Base-by-base conservation (phyloP, 2,113 vertebrate genomes). In the Corydoras sp. region DNA sequence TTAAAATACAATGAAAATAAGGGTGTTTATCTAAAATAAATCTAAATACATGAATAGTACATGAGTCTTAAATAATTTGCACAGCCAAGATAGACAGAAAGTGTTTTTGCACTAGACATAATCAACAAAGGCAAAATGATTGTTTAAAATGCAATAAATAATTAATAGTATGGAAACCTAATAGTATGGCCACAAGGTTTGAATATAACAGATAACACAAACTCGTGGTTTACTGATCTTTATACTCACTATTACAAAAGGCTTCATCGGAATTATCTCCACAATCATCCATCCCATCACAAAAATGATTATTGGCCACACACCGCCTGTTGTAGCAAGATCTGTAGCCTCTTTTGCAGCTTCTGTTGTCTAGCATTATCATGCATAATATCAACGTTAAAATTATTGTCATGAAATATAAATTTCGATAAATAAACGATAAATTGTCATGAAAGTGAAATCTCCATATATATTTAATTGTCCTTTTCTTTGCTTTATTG, bases 191-290 rank as follows among this genome's bases (percentile, higher is more conserved):
- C 35, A 43, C 35, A 43, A 1, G 18, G 18, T 24, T 43, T 43
- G 35, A 43, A 43, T 2, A 43, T 43, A 43, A 43, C 35, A 43
- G 35, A 43, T 43, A 8, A 43, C 4, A 43, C 35, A n/a, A n/a
- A 56, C 6, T 7, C n/a, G 5, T 15, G 54, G 13, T 56, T 14
- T 56, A 56, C 14, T n/a, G 15, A 56, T 56, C 11, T 24, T 58
- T 54, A 10, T 75, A 90, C 82, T 93, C 88, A 98, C 97, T 94
- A 92, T 91, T 91, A 80, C 97, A 99, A 79, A 92, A 91, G 5
- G 89, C 78, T 85, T 99, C 97, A 84, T 99, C 97, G 0, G 97
- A 96, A 81, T 91, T 92, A 82, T 99, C 97, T 60, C 94, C 94
- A 65, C 97, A 99, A 82, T 99, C 94, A 50, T 98, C 89, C 56